phyloP scores from a whole-genome alignment of 2,888 invertebrate species.

The Calameuta pallipes region DNA sequence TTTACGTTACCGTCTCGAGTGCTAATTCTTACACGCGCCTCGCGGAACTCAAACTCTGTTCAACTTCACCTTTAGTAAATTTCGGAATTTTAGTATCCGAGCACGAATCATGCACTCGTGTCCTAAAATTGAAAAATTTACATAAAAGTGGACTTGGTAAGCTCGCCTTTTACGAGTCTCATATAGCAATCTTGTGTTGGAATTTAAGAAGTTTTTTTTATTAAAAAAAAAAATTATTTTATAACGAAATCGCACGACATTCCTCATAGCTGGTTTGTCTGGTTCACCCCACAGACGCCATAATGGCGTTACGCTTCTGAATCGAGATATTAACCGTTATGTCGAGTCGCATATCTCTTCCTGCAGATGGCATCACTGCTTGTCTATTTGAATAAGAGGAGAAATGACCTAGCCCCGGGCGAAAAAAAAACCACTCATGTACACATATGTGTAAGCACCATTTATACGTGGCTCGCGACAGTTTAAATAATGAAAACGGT shows the following conservation, averaged over 20 bases:
- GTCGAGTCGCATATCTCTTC: neutral
- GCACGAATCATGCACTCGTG: neutral
- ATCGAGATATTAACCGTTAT: neutral
- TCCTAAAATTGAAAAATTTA: neutral
- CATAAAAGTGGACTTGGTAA: neutral
- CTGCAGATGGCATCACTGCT: neutral
- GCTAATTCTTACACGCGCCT: neutral
- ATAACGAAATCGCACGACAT: neutral
- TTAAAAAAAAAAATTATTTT: neutral
- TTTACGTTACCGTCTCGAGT: neutral
- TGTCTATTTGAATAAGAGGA: neutral
- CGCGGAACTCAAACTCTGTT: neutral
- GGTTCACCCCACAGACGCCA: neutral
- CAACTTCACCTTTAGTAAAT: neutral
- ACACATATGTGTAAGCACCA: neutral
- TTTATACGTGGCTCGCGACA: neutral
- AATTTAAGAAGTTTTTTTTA: neutral
- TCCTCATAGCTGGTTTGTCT: slow-evolving; percentile 1
- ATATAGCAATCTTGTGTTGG: neutral
- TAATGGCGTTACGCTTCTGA: neutral
- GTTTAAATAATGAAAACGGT: neutral
- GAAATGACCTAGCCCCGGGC: neutral
- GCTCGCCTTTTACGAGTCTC: neutral
- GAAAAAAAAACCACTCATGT: neutral
- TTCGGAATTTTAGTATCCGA: neutral